phyloP scores from a whole-genome alignment of 2,888 invertebrate genomes.

The Yponomeuta malinellus region DNA sequence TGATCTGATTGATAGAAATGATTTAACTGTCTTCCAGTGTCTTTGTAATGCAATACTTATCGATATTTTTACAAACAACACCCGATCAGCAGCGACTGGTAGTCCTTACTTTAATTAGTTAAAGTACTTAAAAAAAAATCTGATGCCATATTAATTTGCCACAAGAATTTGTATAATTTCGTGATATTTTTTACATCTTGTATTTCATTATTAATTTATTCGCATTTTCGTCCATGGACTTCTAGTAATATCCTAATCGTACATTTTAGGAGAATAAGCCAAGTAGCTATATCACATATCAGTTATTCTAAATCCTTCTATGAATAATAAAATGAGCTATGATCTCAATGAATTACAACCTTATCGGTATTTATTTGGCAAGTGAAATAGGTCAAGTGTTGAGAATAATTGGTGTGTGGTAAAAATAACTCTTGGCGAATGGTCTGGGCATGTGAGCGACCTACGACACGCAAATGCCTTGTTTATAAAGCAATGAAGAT shows the following conservation, averaged over 20 bases:
- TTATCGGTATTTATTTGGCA: background rate
- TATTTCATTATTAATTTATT: conserved; percentile 53
- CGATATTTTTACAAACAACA: background rate
- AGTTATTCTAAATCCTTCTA: background rate
- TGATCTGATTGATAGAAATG: conserved; percentile 72
- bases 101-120: conserved; percentile 43
- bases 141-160: conserved; percentile 74
- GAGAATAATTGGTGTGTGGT: conserved; percentile 4
- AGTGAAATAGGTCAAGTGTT: background rate
- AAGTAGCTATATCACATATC: background rate
- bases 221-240: conserved; percentile 48
- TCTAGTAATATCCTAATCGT: conserved; percentile 2
- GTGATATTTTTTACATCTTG: conserved; percentile 54
- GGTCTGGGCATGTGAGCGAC: conserved; percentile 3
- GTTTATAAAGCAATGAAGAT: conserved; percentile 52
- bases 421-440: conserved; percentile 8
- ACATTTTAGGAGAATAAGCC: background rate
- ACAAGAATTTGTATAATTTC: conserved; percentile 61
- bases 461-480: conserved; percentile 57
- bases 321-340: background rate
- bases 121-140: conserved; percentile 65
- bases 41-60: conserved; percentile 39
- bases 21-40: conserved; percentile 70
- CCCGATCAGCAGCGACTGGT: conserved; percentile 15
- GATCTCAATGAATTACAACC: background rate